A percentile compares a stretch with the other conserved stretches of the same genome.
Evolutionary conservation across 2,888 invertebrate species (phyloP).

Genomic region (Acleris holmiana): DNA sequence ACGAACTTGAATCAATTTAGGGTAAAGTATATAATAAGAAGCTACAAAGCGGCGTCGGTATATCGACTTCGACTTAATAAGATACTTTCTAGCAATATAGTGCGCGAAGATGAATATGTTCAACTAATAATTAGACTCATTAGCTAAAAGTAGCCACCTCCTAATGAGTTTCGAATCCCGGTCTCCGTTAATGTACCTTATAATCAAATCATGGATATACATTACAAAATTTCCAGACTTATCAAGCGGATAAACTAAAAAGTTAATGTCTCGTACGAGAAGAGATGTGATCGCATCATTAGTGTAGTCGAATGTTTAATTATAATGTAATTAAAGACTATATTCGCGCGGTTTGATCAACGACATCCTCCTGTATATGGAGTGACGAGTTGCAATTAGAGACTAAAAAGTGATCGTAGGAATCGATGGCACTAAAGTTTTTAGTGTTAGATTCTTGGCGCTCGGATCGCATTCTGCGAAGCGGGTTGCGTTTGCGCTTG

Average conservation of each 20-base stretch:
- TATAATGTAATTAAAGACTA: constrained; percentile 69
- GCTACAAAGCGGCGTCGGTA: too few species aligned
- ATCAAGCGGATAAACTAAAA: constrained; percentile 55
- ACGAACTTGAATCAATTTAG: too few species aligned
- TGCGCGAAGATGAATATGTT: constrained; percentile 16
- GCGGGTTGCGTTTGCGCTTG: constrained; percentile 53
- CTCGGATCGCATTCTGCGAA: constrained; percentile 59
- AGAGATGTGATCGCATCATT: constrained; percentile 65
- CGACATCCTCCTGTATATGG: constrained; percentile 62
- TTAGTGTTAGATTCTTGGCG: constrained; percentile 57
- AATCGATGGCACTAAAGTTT: constrained; percentile 62
- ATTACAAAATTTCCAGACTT: constrained; percentile 54
- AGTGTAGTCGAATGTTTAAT: constrained; percentile 64
- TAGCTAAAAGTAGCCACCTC: neutral
- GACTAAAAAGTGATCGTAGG: constrained; percentile 65
- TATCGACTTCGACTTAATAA: neutral
- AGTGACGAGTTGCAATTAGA: constrained; percentile 54
- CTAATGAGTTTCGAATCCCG: constrained; percentile 13
- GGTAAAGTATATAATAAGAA: too few species aligned
- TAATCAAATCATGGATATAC: constrained; percentile 12
- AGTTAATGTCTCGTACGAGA: constrained; percentile 40
- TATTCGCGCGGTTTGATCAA: constrained; percentile 61
- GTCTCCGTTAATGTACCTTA: constrained; percentile 14
- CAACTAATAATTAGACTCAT: constrained; percentile 15
- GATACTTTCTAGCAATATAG: constrained; percentile 6